Percentiles rank a stretch among this genome's conserved stretches.
These are phyloP conservation scores for Podarcis muralis DNA, from an alignment of 2,113 vertebrate genomes.

Conservation along the genomic window DNA sequence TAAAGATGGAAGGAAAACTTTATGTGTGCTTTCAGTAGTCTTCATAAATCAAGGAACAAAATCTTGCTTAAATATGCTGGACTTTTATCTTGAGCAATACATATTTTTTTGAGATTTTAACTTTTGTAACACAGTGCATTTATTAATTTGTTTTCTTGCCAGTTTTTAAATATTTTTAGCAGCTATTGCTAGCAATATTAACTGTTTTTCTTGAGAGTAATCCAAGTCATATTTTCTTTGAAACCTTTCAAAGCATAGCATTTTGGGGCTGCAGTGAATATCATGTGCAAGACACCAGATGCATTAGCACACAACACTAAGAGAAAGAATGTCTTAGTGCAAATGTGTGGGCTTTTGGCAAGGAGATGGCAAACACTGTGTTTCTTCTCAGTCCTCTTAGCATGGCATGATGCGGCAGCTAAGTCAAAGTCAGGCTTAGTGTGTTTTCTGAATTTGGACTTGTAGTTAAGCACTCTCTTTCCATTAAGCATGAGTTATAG, in stretches of 20 bases:
- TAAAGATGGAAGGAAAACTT: not conserved
- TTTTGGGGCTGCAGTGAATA: not conserved
- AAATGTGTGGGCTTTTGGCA: too few relatives aligned
- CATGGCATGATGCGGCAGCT: too few relatives aligned
- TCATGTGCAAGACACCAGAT: not conserved
- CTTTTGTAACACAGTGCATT: not conserved
- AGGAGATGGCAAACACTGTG: too few relatives aligned
- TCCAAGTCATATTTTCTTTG: slow-evolving; percentile 23
- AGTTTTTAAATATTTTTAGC: slow-evolving; percentile 32
- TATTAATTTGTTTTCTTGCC: not conserved
- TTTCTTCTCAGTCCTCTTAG: too few relatives aligned
- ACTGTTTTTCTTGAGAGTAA: not conserved
- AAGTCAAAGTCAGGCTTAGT: too few relatives aligned
- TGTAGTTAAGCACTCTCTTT: too few relatives aligned
- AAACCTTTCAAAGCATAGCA: slow-evolving; percentile 17
- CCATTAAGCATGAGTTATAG: too few relatives aligned
- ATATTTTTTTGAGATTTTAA: not conserved
- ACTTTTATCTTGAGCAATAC: slow-evolving; percentile 1
- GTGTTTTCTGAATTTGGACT: too few relatives aligned
- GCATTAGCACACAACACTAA: too few relatives aligned
- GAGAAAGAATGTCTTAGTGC: too few relatives aligned
- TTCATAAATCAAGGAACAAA: not conserved
- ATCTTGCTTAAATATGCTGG: not conserved
- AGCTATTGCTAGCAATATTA: slow-evolving; percentile 9
- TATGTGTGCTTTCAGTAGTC: not conserved